phyloP scores from a whole-genome alignment of 2,888 invertebrate genomes.

The Drosophila falleni region DNA sequence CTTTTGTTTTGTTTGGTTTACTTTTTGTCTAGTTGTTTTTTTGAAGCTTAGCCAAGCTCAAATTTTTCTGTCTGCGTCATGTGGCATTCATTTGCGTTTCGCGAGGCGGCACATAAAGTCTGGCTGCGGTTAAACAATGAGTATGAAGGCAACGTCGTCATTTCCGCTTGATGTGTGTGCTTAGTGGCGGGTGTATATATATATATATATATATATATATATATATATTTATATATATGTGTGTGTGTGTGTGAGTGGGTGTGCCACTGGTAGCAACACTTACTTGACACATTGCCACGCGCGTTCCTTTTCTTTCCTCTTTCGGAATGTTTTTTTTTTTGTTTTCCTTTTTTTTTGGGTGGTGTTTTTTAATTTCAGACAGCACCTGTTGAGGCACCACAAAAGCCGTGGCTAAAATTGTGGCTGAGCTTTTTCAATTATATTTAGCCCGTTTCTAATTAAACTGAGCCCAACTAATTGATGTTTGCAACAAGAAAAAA shows the following conservation, averaged over 20 bases:
- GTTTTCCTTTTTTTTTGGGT: slow-evolving; percentile 3
- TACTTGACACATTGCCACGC: slow-evolving; percentile 57
- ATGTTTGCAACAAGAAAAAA: slow-evolving; percentile 22
- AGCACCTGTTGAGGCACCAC: slow-evolving; percentile 62
- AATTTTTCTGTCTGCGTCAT: slow-evolving; percentile 73
- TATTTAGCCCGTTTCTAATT: slow-evolving; percentile 56
- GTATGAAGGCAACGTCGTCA: slow-evolving; percentile 69
- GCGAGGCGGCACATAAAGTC: slow-evolving; percentile 36
- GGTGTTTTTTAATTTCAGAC: slow-evolving; percentile 65
- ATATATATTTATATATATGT: slow-evolving; percentile 23
- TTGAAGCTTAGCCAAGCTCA: slow-evolving; percentile 56
- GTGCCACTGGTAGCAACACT: slow-evolving; percentile 58
- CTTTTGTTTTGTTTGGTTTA: slow-evolving; percentile 15
- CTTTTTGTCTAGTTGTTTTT: slow-evolving; percentile 25
- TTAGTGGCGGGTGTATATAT: slow-evolving; percentile 26
- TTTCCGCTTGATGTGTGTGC: slow-evolving; percentile 68
- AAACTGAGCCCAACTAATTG: slow-evolving; percentile 52
- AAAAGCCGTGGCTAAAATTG: slow-evolving; percentile 17
- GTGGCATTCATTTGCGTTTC: slow-evolving; percentile 71
- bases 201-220: slow-evolving; percentile 12
- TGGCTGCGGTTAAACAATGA: slow-evolving; percentile 55
- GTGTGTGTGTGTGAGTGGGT: slow-evolving; percentile 25
- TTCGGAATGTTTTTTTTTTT: background rate
- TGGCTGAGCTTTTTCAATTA: slow-evolving; percentile 63
- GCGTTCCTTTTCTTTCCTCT: slow-evolving; percentile 15